Percentiles rank a stretch among this genome's conserved stretches.
Evolutionary conservation across 2,113 vertebrate species (phyloP).

Genomic region (Struthidea cinerea): DNA sequence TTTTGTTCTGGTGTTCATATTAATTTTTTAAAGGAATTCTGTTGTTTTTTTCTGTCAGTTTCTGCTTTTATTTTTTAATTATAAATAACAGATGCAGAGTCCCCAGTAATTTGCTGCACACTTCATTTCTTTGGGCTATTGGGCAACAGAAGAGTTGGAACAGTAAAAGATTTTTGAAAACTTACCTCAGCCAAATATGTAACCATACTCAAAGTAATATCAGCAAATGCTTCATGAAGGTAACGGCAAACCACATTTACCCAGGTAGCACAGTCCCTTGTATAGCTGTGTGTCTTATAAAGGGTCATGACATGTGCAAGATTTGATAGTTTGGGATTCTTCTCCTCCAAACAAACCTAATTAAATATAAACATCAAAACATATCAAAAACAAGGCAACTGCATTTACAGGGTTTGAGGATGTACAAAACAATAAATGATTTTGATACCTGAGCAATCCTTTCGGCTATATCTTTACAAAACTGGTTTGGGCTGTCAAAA

Average conservation of each 20-base stretch:
- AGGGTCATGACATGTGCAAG: slow-evolving; percentile 98
- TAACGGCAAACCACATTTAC: slow-evolving; percentile 98
- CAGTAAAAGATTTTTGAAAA: not conserved
- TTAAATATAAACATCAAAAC: slow-evolving; percentile 15
- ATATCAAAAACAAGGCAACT: not conserved
- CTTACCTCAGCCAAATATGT: slow-evolving; percentile 95
- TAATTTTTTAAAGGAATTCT: not conserved
- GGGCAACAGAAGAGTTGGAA: not conserved
- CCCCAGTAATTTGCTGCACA: not conserved
- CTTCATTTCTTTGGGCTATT: not conserved
- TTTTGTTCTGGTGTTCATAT: not conserved
- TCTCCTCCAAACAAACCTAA: slow-evolving; percentile 95
- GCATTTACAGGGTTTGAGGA: not conserved
- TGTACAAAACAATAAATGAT: not conserved
- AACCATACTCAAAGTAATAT: slow-evolving; percentile 93
- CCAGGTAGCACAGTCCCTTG: slow-evolving; percentile 93
- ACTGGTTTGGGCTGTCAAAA: slow-evolving; percentile 91
- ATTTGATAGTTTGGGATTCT: slow-evolving; percentile 94
- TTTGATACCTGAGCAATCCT: slow-evolving; percentile 92
- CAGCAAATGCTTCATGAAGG: slow-evolving; percentile 92
- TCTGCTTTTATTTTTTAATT: not conserved
- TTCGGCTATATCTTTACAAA: slow-evolving; percentile 95
- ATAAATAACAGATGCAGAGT: not conserved
- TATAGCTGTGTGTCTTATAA: slow-evolving; percentile 96
- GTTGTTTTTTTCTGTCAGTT: not conserved